Conservation (phyloP, 2,113 vertebrate genomes). For the Petromus typicus region DNA sequence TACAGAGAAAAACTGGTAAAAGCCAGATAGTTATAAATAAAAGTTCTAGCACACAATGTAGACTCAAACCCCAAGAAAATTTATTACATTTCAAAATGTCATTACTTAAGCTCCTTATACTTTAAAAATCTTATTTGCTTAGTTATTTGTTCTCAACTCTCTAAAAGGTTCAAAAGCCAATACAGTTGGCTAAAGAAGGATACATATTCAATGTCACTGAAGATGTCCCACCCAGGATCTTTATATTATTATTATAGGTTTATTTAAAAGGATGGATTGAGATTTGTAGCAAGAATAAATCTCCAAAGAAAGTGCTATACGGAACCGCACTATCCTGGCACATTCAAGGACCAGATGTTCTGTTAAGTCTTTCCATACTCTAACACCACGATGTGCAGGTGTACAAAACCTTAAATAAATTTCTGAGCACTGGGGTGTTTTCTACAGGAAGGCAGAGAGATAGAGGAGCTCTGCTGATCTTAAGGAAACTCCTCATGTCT, state of each 20-base stretch:
- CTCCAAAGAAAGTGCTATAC: background rate
- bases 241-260: background rate
- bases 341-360: background rate
- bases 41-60: constrained; percentile 16
- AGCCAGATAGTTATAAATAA: constrained; percentile 19
- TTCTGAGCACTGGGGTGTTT: background rate
- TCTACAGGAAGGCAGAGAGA: background rate
- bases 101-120: background rate
- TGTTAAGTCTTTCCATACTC: background rate
- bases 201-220: background rate
- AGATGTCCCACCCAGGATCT: background rate
- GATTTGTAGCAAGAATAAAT: background rate
- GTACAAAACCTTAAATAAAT: constrained; percentile 24
- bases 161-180: constrained; percentile 14
- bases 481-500: background rate
- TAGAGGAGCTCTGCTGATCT: background rate
- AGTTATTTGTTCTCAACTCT: background rate
- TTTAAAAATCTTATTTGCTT: background rate
- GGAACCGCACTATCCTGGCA: background rate
- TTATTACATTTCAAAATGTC: background rate
- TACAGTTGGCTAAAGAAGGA: background rate
- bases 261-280: background rate
- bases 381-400: background rate
- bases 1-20: constrained; percentile 46
- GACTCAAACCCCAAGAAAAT: background rate